Base-by-base conservation (phyloP, 2,113 vertebrate genomes). In the Ictalurus furcatus region DNA sequence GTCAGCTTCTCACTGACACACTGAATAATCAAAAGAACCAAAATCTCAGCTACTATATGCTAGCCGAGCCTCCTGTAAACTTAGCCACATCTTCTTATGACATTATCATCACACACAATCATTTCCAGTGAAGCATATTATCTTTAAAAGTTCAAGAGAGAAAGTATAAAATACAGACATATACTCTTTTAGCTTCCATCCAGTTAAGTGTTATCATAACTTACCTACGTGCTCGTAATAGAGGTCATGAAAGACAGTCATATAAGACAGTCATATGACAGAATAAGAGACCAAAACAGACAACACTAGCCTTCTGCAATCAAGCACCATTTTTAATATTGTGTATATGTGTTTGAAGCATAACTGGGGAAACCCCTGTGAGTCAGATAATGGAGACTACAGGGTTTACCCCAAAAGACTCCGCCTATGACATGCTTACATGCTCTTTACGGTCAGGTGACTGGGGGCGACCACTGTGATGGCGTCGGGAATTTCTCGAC, bases 401-500 rank as follows among this genome's bases (percentile, higher is more conserved):
- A 94, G 90, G 94, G 93, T 90, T 95, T 93, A 92, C 94, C 94
- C 87, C 80, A 88, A 89, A 7, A 21, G 40, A 54, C 85, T 44
- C 40, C 85, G 40, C 85, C 73, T 65, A 54, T 82, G 37, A 48
- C 25, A 69, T 25, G 28, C 81, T 78, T 16, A 34, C 56, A 91
- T 87, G 86, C 89, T 88, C 61, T 90, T 93, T 91, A 92, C 89
- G 88, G 91, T 94, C 94, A 94, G 93, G 93, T 95, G 94, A 94
- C 91, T 37, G 91, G 88, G 85, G 94, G 92, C 79, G 92, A 76
- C 85, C 86, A 84, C 78, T 34, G 21, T 87, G 84, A 91, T 73
- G 19, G 21, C 73, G 25, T 0, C 54, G 92, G 94, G 92, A 93
- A 85, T 89, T 91, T 94, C 93, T 92, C 90, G 86, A 11, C 48